Evolutionary conservation across 1,140 invertebrate genomes (phyloP).

Genomic region (Drosophila miranda): DNA sequence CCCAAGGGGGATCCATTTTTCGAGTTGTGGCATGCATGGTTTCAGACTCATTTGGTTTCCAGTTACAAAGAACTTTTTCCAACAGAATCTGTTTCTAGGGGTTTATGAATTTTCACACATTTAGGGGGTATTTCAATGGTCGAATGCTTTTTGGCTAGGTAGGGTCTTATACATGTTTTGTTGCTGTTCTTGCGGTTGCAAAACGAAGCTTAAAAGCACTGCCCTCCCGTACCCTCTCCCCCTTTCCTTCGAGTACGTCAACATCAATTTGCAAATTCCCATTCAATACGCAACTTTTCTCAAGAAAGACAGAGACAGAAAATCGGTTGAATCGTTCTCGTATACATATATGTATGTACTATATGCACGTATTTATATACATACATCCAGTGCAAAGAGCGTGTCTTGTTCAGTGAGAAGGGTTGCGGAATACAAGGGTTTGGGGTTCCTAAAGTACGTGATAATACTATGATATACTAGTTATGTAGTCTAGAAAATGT

Average conservation of each 20-base stretch:
- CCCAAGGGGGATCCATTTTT: too few relatives aligned
- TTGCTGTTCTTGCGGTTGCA: constrained; percentile 50
- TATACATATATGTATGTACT: too few relatives aligned
- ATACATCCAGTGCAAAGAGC: too few relatives aligned
- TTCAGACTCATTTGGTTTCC: too few relatives aligned
- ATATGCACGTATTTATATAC: background rate
- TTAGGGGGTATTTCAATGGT: constrained; percentile 1
- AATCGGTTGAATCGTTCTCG: too few relatives aligned
- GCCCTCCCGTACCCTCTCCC: background rate
- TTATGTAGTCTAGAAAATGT: too few relatives aligned
- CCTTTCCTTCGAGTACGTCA: constrained; percentile 1
- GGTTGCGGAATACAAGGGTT: too few relatives aligned
- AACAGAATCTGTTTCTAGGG: background rate
- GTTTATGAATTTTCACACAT: background rate
- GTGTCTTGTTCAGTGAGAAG: background rate
- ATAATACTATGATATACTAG: too few relatives aligned
- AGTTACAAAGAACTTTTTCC: background rate
- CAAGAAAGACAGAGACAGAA: too few relatives aligned
- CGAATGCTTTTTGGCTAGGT: background rate
- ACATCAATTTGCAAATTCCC: constrained; percentile 1
- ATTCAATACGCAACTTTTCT: too few relatives aligned
- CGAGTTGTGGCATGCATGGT: too few relatives aligned
- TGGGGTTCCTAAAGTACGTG: background rate
- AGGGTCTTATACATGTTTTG: constrained; percentile 14
- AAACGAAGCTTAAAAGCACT: constrained; percentile 47